Base-by-base conservation (phyloP, 1,140 invertebrate genomes). In the Hydropsyche tenuis region DNA sequence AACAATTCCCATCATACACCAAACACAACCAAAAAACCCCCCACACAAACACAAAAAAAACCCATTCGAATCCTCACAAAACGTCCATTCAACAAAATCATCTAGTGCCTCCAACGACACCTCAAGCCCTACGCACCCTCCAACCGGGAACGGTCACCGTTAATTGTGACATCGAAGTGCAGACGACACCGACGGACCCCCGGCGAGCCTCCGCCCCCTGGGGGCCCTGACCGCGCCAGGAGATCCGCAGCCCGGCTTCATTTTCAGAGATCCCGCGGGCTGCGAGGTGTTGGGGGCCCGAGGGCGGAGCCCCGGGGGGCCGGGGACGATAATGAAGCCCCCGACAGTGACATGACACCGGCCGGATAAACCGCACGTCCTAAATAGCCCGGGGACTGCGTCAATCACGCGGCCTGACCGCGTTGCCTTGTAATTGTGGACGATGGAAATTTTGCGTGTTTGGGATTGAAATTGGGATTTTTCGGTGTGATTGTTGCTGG, bases 311-410 rank as follows among this genome's bases (percentile, higher is more conserved):
- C 18, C 69, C 53, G 56, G 30, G 68, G n/a, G 42, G 23, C 42
- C 27, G 30, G 62, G 71, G 62, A 73, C 64, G 71, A 73, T 73
- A 73, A 73, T 73, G 63, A 65, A 73, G 71, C 71, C 48, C 27
- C 71, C 60, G 71, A 73, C 71, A 73, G 71, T 73, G 71, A 73
- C 71, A 73, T 73, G 71, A 73, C 71, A 73, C 62, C 71, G 71
- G 22, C 71, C 42, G 71, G 71, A 73, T 73, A 73, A 73, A 73
- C 71, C 71, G 27, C 45, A 64, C 71, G 20, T 72, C 70, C 37
- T 64, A 72, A 72, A 72, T 63, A 64, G 70, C 70, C 62, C 20
- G 25, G 71, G 37, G 60, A 62, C 60, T 46, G 7, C 63, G 71
- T 73, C 71, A 73, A 73, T 73, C 71, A 73, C 71, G 23, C 60